These are phyloP conservation scores for Rhaphigaster nebulosa DNA, from an alignment of 2,888 invertebrate genomes.

Conservation along the genomic window DNA sequence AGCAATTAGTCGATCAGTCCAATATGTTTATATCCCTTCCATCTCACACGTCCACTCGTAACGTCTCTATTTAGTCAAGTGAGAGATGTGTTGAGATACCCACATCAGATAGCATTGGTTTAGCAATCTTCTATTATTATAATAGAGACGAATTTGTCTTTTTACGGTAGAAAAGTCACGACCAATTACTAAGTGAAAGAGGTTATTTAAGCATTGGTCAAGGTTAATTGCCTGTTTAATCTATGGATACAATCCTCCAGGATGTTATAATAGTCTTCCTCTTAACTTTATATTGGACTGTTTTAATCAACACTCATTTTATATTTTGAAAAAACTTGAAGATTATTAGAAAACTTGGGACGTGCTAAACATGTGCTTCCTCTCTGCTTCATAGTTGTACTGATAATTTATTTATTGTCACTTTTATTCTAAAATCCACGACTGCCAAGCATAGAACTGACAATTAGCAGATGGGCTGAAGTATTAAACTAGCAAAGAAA, in stretches of 20 bases:
- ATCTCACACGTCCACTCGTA: not conserved
- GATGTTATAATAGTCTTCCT: not conserved
- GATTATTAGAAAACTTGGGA: too few relatives aligned
- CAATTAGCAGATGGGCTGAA: too few relatives aligned
- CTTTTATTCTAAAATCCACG: too few relatives aligned
- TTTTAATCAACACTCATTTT: too few relatives aligned
- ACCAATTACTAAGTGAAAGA: not conserved
- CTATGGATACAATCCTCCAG: not conserved
- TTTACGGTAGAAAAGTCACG: not conserved
- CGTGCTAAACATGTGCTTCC: too few relatives aligned
- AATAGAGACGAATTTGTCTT: not conserved
- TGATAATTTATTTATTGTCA: too few relatives aligned
- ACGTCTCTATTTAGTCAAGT: not conserved
- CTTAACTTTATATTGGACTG: too few relatives aligned
- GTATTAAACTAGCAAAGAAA: too few relatives aligned
- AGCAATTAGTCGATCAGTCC: slow-evolving; percentile 9
- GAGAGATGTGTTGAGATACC: not conserved
- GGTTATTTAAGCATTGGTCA: not conserved
- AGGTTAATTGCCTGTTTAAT: not conserved
- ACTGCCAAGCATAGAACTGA: too few relatives aligned
- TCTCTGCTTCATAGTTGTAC: too few relatives aligned
- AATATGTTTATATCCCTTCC: not conserved
- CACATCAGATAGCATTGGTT: not conserved
- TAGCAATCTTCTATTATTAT: slow-evolving; percentile 17
- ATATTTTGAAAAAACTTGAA: too few relatives aligned